Evolutionary conservation across 2,113 vertebrate genomes (phyloP).

Genomic region (Scophthalmus maximus): DNA sequence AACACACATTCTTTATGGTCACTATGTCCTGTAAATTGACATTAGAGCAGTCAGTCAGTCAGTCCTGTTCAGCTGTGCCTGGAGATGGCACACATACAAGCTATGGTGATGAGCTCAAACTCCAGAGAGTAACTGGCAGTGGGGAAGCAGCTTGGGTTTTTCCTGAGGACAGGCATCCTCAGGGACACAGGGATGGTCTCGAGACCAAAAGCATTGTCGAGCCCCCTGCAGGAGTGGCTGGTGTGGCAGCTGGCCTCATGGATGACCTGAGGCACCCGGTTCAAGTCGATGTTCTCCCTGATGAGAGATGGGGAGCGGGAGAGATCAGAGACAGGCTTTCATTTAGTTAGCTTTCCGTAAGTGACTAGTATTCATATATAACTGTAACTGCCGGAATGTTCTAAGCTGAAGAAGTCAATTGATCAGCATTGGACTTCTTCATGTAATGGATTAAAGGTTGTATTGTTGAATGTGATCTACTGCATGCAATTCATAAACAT

Average conservation of each 20-base stretch:
- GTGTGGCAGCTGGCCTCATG: conserved; percentile 81
- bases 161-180: conserved; percentile 81
- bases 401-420: no score
- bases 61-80: conserved; percentile 65
- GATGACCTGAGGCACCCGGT: conserved; percentile 81
- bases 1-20: neutral
- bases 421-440: no score
- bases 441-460: no score
- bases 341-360: neutral
- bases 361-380: neutral
- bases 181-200: conserved; percentile 82
- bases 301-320: neutral
- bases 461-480: no score
- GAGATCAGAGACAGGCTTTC: neutral
- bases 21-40: neutral
- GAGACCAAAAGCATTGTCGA: conserved; percentile 66
- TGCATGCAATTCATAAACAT: no score
- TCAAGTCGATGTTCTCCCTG: conserved; percentile 80
- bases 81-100: conserved; percentile 82
- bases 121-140: conserved; percentile 76
- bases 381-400: neutral
- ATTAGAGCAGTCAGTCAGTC: neutral
- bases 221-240: conserved; percentile 73
- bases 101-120: conserved; percentile 80
- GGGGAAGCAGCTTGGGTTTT: conserved; percentile 75